Percentiles rank a stretch among this genome's conserved stretches.
phyloP scores from a whole-genome alignment of 92 coral and sea anemone genomes.

The Hydrozoanthus gracilis region DNA sequence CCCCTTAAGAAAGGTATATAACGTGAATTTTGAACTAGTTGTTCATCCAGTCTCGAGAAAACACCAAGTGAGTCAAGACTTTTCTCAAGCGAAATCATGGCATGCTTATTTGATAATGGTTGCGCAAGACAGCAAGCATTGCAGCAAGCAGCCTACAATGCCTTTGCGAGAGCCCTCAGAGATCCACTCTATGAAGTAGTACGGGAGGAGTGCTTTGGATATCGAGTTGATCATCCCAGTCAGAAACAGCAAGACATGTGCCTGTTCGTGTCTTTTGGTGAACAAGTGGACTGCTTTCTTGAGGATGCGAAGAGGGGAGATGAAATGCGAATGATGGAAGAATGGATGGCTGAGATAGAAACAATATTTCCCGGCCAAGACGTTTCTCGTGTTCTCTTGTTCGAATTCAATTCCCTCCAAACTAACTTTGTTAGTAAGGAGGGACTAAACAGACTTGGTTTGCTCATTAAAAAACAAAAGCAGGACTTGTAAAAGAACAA shows the following conservation, averaged over 20 bases:
- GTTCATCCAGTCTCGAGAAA: not conserved
- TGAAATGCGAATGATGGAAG: not conserved
- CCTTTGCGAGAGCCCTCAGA: too few relatives aligned
- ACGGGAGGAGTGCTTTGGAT: not conserved
- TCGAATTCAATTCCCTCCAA: not conserved
- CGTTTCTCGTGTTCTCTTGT: not conserved
- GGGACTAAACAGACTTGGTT: too few relatives aligned
- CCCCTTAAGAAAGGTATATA: slow-evolving; percentile 7
- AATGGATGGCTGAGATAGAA: not conserved
- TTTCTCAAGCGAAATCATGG: slow-evolving; percentile 6
- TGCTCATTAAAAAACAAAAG: too few relatives aligned
- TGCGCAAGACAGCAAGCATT: not conserved
- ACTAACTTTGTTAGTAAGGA: too few relatives aligned
- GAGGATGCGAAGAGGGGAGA: not conserved
- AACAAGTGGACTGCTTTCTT: slow-evolving; percentile 21
- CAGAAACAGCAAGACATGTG: slow-evolving; percentile 4
- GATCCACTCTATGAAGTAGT: not conserved
- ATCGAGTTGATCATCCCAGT: not conserved
- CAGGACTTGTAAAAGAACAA: too few relatives aligned
- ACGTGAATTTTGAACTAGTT: not conserved
- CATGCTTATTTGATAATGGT: not conserved
- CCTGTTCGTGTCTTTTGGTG: not conserved
- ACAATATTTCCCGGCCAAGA: slow-evolving; percentile 4
- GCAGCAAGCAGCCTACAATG: not conserved
- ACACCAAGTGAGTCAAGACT: not conserved